Evolutionary conservation across 2,888 invertebrate species (phyloP), one percentile per base, ranked within the genome.

Genomic region (Malacosoma neustria): DNA sequence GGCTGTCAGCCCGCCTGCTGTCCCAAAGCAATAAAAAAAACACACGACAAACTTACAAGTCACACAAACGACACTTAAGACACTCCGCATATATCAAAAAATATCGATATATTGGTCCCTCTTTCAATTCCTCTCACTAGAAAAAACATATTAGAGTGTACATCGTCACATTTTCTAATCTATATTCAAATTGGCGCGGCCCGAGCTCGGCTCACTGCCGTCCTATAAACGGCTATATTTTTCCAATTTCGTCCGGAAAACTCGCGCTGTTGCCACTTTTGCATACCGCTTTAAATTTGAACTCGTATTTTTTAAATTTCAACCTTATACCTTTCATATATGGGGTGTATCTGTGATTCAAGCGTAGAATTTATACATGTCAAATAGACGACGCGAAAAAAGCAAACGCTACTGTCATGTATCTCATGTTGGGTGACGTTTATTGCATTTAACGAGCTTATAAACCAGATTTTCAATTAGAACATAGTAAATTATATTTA

Each of bases 111-210:
- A 2, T 7, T 5, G 5, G n/a, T 9, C 7, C 12, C 5, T 22
- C n/a, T 22, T 3, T 13, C 4, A 1, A 9, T 31, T 34, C 45
- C 42, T 70, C 57, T 41, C 75, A 41, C 75, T 70, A 61, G 22
- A 33, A 48, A 64, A 69, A 72, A 69, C 72, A 75, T 77, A 79
- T 77, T 79, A 77, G 72, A 76, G 61, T 69, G 70, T 68, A 72
- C 67, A 72, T 69, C 77, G 73, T 74, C 75, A 74, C 77, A 80
- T 77, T 77, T 80, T 80, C 79, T 79, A 82, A 82, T 82, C 81
- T 82, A 81, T 79, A 82, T 82, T 82, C 81, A 82, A 82, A 82
- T 82, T 80, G 80, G 71, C 72, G 74, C 63, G 59, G 58, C 56
- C 52, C 58, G 58, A 49, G 55, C 57, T 55, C 60, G 64, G 66